Evolutionary conservation across 2,797 vertebrate species (phyloP).

Genomic region (Tauraco hartlaubi): DNA sequence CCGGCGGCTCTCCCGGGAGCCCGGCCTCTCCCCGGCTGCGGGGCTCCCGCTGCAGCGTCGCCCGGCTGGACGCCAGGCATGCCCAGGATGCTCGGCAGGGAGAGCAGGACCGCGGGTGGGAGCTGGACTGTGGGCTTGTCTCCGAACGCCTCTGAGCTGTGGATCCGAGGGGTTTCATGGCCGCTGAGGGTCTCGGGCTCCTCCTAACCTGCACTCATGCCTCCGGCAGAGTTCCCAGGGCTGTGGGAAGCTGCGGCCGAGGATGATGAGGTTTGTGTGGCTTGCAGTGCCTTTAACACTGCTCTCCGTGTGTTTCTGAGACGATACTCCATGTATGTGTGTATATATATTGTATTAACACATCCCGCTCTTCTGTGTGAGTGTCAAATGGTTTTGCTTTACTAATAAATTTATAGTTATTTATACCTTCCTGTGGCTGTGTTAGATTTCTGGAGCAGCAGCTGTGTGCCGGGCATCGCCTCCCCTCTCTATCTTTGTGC

Average conservation of each 20-base stretch:
- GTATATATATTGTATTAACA: conserved; percentile 69
- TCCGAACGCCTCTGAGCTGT: neutral
- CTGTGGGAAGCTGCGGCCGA: neutral
- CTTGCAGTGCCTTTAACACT: conserved; percentile 70
- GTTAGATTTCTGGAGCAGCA: neutral
- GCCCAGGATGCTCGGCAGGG: neutral
- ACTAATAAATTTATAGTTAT: conserved; percentile 77
- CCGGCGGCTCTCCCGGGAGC: neutral
- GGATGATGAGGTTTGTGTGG: conserved; percentile 35
- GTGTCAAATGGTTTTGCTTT: conserved; percentile 70
- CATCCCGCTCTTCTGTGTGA: conserved; percentile 58
- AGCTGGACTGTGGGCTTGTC: neutral
- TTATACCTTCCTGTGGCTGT: conserved; percentile 54
- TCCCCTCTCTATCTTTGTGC: neutral
- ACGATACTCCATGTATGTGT: conserved; percentile 43
- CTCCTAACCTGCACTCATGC: neutral
- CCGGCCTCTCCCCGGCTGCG: neutral
- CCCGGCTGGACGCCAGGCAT: fast-evolving
- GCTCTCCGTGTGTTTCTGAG: conserved; percentile 57
- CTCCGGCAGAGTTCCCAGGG: neutral
- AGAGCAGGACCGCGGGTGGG: neutral
- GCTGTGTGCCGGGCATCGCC: neutral
- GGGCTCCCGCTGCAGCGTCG: neutral
- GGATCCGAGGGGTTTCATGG: neutral
- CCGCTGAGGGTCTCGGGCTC: neutral